Base-by-base conservation (phyloP, 2,113 vertebrate species). In the Cheilinus undulatus region DNA sequence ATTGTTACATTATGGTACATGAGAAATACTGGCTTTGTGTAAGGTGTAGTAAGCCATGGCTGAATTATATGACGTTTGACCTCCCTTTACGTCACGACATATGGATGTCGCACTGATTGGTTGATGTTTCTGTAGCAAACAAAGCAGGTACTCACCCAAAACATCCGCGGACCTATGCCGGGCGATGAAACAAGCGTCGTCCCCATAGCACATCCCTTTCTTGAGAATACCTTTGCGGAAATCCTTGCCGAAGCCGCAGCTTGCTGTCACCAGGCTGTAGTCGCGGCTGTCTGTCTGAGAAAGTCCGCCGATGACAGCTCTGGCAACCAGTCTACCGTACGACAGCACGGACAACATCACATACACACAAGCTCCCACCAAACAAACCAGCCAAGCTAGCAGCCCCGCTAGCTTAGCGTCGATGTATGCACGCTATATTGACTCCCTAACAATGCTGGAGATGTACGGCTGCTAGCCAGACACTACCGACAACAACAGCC, bases 191-290 rank as follows among this genome's bases (percentile, higher is more conserved):
- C 97, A 99, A 66, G 98, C 98, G 86, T 99, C 98, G 80, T 99
- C 98, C 34, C 98, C 98, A 81, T 99, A 99, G 86, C 98, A 98
- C 95, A 96, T 97, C 75, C 97, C 97, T 81, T 99, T 99, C 94
- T 99, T 99, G 27, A 97, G 92, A 86, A 98, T 97, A 76, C 97
- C 97, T 93, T 97, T 98, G 56, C 97, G 96, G 92, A 99, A 97
- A 87, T 99, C 97, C 82, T 99, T 99, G 36, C 97, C 98, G 63
- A 99, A 99, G 78, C 98, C 98, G 86, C 97, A 99, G 92, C 96
- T 97, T 53, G 98, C 98, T 0, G 97, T 98, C 92, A 99, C 95
- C 89, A 99, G 92, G 83, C 96, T 96, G 92, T 98, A 99, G 90
- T 99, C 98, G 20, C 96, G 95, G 79, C 95, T 92, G 87, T 99